Evolutionary conservation across 2,888 invertebrate species (phyloP).

Genomic region (Mythimna ferrago): DNA sequence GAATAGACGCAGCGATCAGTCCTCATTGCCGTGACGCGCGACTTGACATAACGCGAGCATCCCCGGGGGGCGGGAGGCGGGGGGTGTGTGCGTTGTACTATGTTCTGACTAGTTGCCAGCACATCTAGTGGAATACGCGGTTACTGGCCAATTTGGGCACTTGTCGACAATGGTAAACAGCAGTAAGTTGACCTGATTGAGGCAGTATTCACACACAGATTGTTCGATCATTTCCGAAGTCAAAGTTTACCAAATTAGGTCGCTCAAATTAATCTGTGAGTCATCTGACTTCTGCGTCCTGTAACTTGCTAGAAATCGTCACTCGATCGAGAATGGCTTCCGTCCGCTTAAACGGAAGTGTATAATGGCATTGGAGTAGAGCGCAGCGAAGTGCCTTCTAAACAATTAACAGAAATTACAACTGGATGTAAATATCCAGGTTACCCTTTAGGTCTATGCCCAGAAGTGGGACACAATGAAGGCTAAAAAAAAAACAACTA

Average conservation of each 20-base stretch:
- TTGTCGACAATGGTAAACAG: constrained; percentile 4
- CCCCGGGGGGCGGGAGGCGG: constrained; percentile 2
- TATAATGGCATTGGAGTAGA: not conserved
- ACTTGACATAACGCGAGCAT: constrained; percentile 10
- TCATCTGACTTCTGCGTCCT: not conserved
- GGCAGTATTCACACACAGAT: not conserved
- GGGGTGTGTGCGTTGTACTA: not conserved
- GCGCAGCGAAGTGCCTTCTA: not conserved
- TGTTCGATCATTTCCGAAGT: not conserved
- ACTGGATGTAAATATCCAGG: not conserved
- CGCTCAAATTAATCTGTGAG: not conserved
- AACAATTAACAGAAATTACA: not conserved
- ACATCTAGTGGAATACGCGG: not conserved
- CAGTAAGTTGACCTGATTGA: constrained; percentile 5
- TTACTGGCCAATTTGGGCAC: not conserved
- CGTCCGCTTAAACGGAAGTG: constrained; percentile 3
- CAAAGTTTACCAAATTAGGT: not conserved
- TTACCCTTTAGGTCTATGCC: too few relatives aligned
- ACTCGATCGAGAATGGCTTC: constrained; percentile 6
- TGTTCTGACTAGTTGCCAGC: constrained; percentile 13
- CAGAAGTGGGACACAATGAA: too few relatives aligned
- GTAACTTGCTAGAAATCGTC: not conserved
- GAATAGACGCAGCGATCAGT: constrained; percentile 34
- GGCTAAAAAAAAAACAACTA: not conserved
- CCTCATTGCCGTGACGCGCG: constrained; percentile 19